A percentile compares a stretch with the other conserved stretches of the same genome.
These are phyloP conservation scores for Syngnathus floridae DNA, from an alignment of 2,113 vertebrate species.

Conservation along the genomic window DNA sequence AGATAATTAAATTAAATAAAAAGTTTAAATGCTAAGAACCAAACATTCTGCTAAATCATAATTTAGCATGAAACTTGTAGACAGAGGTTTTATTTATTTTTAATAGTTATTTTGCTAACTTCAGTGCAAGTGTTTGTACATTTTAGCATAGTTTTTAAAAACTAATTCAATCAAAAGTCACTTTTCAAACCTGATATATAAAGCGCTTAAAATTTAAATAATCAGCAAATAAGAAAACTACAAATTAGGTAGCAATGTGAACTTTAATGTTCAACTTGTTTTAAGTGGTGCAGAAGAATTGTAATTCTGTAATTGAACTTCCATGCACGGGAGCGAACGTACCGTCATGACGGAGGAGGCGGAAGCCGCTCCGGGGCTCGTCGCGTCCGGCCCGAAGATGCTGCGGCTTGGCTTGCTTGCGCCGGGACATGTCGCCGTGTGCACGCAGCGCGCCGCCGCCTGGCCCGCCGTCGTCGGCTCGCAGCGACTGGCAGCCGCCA, in stretches of 20 bases:
- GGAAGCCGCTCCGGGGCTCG: constrained; percentile 70
- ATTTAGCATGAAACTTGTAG: too few relatives aligned
- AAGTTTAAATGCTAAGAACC: neutral
- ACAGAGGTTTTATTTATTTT: too few relatives aligned
- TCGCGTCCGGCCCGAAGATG: constrained; percentile 82
- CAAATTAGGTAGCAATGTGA: neutral
- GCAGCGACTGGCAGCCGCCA: constrained; percentile 50
- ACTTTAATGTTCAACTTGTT: neutral
- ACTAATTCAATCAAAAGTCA: neutral
- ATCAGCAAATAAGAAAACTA: neutral
- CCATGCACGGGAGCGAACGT: constrained; percentile 35
- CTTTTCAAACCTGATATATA: neutral
- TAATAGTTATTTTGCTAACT: too few relatives aligned
- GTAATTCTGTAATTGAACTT: neutral
- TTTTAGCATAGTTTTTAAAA: neutral
- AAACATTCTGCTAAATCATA: neutral
- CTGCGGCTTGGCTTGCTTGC: constrained; percentile 95
- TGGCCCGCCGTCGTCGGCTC: constrained; percentile 80
- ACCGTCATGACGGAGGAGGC: constrained; percentile 74
- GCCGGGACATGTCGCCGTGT: constrained; percentile 88
- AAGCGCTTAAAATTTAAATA: neutral
- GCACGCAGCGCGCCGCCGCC: constrained; percentile 58
- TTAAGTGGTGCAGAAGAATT: too few relatives aligned
- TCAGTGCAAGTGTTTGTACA: neutral
- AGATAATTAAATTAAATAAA: neutral